Evolutionary conservation across 2,113 vertebrate species (phyloP), one percentile per base, ranked within the genome.

Genomic region (Phylloscopus whistleri): DNA sequence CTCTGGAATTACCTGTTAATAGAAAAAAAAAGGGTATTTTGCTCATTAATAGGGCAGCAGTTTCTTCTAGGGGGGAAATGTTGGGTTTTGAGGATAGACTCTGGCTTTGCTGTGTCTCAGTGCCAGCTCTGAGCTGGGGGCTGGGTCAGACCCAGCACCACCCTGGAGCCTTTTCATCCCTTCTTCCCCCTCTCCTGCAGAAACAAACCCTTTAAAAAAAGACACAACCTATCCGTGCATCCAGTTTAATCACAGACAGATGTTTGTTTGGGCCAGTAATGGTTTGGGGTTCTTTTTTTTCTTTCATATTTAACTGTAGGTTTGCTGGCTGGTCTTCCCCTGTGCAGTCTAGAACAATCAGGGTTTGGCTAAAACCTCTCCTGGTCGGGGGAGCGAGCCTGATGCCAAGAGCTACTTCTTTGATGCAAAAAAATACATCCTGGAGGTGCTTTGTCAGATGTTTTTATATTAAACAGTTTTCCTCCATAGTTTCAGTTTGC

Each of bases 381-480:
- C 95, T 97, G 86, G 95, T 97, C 23, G 4, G 93, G 92, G 82
- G 62, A 76, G 55, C 0, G 24, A 21, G 58, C 35, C 66, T 6
- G 6, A 95, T 98, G 98, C 97, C 97, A 98, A 97, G 95, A 97
- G 95, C 96, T 95, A 69, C 97, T 96, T 84, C 97, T 98, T 97
- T 96, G 95, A 97, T 97, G 96, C 93, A 97, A 96, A 97, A 93
- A 98, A 97, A 91, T 94, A 96, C 93, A 96, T 97, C 97, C 97
- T 96, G 97, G 96, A 98, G 97, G 97, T 96, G 92, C 97, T 97
- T 98, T 94, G 96, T 97, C 97, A 97, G 95, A 97, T 97, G 96
- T 98, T 98, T 98, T 98, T 94, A 94, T 90, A 97, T 96, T 90
- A 98, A 98, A 98, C 95, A 96, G 97, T 96, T 97, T 97, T 79